Evolutionary conservation across 2,888 invertebrate genomes (phyloP).

Genomic region (Agapostemon virescens): DNA sequence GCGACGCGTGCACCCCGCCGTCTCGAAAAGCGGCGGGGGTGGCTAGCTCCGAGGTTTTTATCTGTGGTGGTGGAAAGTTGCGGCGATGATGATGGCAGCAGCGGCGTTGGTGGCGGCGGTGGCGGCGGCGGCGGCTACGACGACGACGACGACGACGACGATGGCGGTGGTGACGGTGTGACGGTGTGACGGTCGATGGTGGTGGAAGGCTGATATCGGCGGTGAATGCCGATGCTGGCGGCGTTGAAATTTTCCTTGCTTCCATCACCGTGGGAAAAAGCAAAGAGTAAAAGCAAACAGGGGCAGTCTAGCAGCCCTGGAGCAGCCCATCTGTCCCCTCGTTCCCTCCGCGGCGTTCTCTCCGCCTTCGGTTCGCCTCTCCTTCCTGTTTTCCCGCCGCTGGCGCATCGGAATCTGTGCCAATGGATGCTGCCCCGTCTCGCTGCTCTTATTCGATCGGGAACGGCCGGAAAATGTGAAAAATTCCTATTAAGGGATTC

Average conservation of each 20-base stretch:
- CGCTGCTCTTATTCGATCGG: conserved; percentile 73
- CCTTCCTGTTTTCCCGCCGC: conserved; percentile 60
- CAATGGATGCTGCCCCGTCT: conserved; percentile 72
- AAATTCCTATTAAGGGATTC: conserved; percentile 79
- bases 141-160: conserved; percentile 23
- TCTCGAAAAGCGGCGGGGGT: conserved; percentile 43
- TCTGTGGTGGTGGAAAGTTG: conserved; percentile 48
- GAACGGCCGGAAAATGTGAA: conserved; percentile 77
- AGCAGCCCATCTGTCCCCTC: conserved; percentile 45
- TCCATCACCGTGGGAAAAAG: conserved; percentile 59
- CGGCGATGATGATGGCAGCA: conserved; percentile 47
- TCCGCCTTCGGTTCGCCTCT: conserved; percentile 24
- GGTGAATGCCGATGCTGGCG: conserved; percentile 57
- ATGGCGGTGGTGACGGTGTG: conserved; percentile 45
- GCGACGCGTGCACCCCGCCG: conserved; percentile 56
- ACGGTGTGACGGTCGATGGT: conserved; percentile 29
- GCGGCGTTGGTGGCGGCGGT: not conserved
- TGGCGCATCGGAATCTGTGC: conserved; percentile 72
- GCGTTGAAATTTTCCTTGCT: conserved; percentile 64
- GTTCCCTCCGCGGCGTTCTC: conserved; percentile 7
- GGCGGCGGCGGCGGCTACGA: not conserved
- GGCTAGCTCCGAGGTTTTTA: conserved; percentile 41
- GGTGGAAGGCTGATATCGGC: conserved; percentile 55
- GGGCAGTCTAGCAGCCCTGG: conserved; percentile 50
- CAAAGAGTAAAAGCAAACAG: conserved; percentile 67